A percentile compares a stretch with the other conserved stretches of the same genome.
Evolutionary conservation across 2,888 invertebrate genomes (phyloP).

Genomic region (Oscheius sp.): DNA sequence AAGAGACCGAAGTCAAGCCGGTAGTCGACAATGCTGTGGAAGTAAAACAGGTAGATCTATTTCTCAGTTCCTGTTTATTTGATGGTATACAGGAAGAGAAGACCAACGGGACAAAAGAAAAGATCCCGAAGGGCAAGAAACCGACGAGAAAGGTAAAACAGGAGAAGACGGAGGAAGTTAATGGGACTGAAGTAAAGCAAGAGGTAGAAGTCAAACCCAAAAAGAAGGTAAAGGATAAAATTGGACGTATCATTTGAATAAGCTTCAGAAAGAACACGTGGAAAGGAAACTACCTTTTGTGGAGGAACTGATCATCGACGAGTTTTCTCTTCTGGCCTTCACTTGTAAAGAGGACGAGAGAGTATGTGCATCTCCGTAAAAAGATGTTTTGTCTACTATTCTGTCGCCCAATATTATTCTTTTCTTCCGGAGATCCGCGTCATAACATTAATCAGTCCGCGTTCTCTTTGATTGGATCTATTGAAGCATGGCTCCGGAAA

Average conservation of each 20-base stretch:
- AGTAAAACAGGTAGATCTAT: not conserved
- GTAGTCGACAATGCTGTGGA: not conserved
- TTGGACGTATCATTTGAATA: not conserved
- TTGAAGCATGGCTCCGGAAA: too few species aligned
- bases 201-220: not conserved
- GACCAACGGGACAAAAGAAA: not conserved
- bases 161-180: not conserved
- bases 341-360: slow-evolving; percentile 31
- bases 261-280: not conserved
- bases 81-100: not conserved
- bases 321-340: slow-evolving; percentile 26
- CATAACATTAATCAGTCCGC: too few species aligned
- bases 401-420: too few species aligned
- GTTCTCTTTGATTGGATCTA: too few species aligned
- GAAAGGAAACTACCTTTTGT: slow-evolving; percentile 25
- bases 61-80: too few species aligned
- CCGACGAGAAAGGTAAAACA: slow-evolving; percentile 12
- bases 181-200: not conserved
- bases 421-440: too few species aligned
- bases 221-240: not conserved
- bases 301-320: slow-evolving; percentile 32
- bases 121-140: not conserved
- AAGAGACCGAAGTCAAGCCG: not conserved
- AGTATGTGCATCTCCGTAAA: slow-evolving; percentile 10
- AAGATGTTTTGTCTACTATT: slow-evolving; percentile 7